A percentile compares a stretch with the other conserved stretches of the same genome.
Evolutionary conservation across 1,140 invertebrate species (phyloP).

Genomic region (Diabrotica undecimpunctata): DNA sequence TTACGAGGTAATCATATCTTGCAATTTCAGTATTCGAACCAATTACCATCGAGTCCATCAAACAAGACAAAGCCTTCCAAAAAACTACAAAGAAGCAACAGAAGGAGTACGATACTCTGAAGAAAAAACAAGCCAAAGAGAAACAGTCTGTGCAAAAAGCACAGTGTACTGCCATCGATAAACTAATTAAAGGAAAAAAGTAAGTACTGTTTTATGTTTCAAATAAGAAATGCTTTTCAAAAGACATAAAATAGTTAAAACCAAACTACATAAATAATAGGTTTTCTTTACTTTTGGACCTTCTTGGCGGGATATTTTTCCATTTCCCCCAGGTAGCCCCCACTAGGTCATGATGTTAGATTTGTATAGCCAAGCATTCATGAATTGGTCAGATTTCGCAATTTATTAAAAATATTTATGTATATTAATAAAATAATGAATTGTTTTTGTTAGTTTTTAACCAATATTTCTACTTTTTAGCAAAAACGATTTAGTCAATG

Average conservation of each 20-base stretch:
- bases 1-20: not conserved
- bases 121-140: conserved; percentile 93
- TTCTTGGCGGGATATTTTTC: no score
- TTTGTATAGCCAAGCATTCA: no score
- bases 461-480: conserved; percentile 50
- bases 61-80: conserved; percentile 88
- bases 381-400: no score
- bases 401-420: no score
- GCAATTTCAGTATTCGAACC: conserved; percentile 73
- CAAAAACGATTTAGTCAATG: conserved; percentile 75
- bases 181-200: conserved; percentile 90
- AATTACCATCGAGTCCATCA: conserved; percentile 85
- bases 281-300: no score
- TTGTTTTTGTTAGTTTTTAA: no score
- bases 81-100: conserved; percentile 95
- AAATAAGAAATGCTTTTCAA: no score
- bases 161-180: conserved; percentile 93
- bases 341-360: no score
- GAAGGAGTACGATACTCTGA: conserved; percentile 89
- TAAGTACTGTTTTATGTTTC: conserved; percentile 48
- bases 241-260: no score
- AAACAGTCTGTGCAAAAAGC: conserved; percentile 86
- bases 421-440: no score
- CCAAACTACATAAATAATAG: no score
- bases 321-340: no score